Conservation (phyloP, 1,140 invertebrate species). For the Sycobia sp. region DNA sequence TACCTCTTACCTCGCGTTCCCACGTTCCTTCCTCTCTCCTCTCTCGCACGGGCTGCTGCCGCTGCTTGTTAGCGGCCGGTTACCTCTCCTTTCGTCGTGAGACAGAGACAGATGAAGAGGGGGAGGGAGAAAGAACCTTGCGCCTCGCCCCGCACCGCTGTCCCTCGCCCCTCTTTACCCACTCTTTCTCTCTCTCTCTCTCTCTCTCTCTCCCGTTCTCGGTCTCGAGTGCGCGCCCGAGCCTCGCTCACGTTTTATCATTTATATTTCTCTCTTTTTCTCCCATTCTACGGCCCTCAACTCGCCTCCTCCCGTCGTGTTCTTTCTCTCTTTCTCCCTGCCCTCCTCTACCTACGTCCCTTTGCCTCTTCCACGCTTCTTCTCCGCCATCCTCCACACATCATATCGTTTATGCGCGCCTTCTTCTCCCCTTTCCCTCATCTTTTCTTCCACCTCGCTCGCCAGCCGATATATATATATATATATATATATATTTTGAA, state of each 20-base stretch:
- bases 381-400: background rate
- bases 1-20: background rate
- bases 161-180: background rate
- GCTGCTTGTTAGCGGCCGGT: conserved; percentile 28
- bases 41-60: background rate
- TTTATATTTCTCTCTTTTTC: no score
- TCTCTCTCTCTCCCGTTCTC: background rate
- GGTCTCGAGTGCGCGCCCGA: background rate
- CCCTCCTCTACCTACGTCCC: background rate
- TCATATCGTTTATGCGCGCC: background rate
- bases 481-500: no score
- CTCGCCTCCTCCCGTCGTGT: no score
- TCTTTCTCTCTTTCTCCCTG: background rate
- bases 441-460: background rate
- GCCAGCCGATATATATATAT: background rate
- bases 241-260: background rate
- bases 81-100: background rate
- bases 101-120: no score
- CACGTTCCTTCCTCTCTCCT: background rate
- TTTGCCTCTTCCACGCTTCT: background rate
- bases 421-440: background rate
- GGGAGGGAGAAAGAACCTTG: background rate
- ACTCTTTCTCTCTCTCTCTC: no score
- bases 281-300: no score
- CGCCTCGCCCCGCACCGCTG: background rate